phyloP scores from a whole-genome alignment of 2,888 invertebrate species.

The Erebia epiphron region DNA sequence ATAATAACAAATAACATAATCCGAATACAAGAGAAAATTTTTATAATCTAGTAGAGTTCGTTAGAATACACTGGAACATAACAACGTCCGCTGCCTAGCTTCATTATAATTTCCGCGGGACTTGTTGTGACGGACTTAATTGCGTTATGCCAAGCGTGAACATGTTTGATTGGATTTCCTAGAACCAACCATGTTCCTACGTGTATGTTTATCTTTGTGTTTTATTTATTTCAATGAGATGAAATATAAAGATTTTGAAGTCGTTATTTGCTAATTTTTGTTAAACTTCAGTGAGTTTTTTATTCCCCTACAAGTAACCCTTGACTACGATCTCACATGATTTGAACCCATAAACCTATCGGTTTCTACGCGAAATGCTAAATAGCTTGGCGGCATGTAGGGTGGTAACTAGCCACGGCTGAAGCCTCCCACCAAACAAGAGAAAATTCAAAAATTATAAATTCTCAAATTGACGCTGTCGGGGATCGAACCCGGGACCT shows the following conservation, averaged over 20 bases:
- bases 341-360: too few relatives aligned
- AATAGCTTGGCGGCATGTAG: too few relatives aligned
- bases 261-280: not conserved
- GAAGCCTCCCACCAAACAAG: too few relatives aligned
- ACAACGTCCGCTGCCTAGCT: conserved; percentile 4
- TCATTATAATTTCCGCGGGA: conserved; percentile 17
- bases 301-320: too few relatives aligned
- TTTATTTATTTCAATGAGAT: conserved; percentile 1
- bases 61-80: conserved; percentile 12
- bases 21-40: not conserved
- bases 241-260: not conserved
- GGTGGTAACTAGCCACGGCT: too few relatives aligned
- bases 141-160: conserved; percentile 23
- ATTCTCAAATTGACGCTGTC: too few relatives aligned
- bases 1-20: not conserved
- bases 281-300: too few relatives aligned
- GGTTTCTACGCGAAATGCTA: too few relatives aligned
- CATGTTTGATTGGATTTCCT: conserved; percentile 15
- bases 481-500: too few relatives aligned
- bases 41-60: conserved; percentile 3
- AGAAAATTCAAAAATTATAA: too few relatives aligned
- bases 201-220: not conserved
- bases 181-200: too few relatives aligned
- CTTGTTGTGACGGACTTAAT: conserved; percentile 20
- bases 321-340: too few relatives aligned